Evolutionary conservation across 2,888 invertebrate species (phyloP).

Genomic region (Alitta virens): DNA sequence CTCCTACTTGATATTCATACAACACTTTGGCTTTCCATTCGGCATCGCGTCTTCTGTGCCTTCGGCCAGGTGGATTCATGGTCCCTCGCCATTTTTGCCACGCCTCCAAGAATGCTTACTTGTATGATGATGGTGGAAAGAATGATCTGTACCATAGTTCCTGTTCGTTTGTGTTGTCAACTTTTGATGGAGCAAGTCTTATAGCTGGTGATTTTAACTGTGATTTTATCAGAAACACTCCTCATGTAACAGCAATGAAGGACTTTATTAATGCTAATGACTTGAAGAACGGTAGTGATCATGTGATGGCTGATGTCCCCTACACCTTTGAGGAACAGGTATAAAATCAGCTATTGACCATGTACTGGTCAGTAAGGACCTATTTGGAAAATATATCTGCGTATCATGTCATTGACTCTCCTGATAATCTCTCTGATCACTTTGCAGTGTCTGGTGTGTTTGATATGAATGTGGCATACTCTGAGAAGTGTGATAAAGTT

Average conservation of each 20-base stretch:
- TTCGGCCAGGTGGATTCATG: too few species aligned
- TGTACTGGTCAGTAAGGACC: not conserved
- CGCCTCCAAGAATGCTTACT: too few species aligned
- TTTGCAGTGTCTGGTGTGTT: not conserved
- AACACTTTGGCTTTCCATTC: too few species aligned
- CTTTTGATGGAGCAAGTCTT: too few species aligned
- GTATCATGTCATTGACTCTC: not conserved
- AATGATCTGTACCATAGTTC: too few species aligned
- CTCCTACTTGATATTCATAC: too few species aligned
- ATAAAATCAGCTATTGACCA: not conserved
- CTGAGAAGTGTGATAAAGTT: not conserved
- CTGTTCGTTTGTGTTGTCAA: too few species aligned
- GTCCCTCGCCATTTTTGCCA: too few species aligned
- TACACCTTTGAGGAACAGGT: not conserved
- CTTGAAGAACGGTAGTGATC: not conserved
- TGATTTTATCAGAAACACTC: not conserved
- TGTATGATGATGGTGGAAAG: too few species aligned
- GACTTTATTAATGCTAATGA: not conserved
- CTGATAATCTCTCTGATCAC: not conserved
- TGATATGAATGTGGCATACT: too few species aligned
- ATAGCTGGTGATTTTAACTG: too few species aligned
- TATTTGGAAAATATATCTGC: not conserved
- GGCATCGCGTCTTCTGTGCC: too few species aligned
- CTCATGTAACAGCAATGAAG: not conserved
- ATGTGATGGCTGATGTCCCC: not conserved